These are phyloP conservation scores for Alloplasta piceator DNA, from an alignment of 2,888 invertebrate species.

Conservation along the genomic window DNA sequence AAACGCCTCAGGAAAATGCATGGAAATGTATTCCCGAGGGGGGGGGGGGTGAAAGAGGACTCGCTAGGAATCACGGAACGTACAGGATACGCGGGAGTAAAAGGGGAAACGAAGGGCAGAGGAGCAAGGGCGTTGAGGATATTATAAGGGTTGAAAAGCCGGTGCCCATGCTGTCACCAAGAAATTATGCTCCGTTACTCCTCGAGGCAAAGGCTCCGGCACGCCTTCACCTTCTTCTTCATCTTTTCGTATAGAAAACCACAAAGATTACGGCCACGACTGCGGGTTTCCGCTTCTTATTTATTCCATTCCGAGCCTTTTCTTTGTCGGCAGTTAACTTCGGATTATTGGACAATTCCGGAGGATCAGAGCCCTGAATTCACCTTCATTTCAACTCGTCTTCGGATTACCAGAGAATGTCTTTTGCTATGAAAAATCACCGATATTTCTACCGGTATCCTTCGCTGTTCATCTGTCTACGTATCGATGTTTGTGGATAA, in stretches of 20 bases:
- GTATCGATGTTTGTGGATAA: conserved; percentile 13
- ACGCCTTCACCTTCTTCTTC: conserved; percentile 56
- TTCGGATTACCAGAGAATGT: not conserved
- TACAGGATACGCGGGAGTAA: conserved; percentile 62
- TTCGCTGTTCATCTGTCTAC: conserved; percentile 24
- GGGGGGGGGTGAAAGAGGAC: conserved; percentile 51
- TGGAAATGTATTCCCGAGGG: conserved; percentile 81
- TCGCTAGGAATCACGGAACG: conserved; percentile 48
- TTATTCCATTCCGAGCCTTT: conserved; percentile 34
- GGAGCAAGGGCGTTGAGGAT: conserved; percentile 75
- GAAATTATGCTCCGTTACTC: conserved; percentile 80
- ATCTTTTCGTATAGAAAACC: conserved; percentile 42
- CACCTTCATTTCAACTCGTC: not conserved
- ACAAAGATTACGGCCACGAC: conserved; percentile 56
- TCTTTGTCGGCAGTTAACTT: conserved; percentile 73
- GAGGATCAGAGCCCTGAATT: not conserved
- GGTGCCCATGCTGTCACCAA: conserved; percentile 79
- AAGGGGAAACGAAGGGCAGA: conserved; percentile 52
- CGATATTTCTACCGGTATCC: not conserved
- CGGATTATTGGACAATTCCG: conserved; percentile 70
- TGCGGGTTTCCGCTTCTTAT: conserved; percentile 28
- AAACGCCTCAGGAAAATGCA: conserved; percentile 79
- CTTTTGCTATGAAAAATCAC: too few species aligned
- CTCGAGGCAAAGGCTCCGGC: conserved; percentile 58
- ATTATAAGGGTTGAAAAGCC: conserved; percentile 82